phyloP scores from a whole-genome alignment of 1,140 invertebrate species.

The Drosophila lacteicornis region DNA sequence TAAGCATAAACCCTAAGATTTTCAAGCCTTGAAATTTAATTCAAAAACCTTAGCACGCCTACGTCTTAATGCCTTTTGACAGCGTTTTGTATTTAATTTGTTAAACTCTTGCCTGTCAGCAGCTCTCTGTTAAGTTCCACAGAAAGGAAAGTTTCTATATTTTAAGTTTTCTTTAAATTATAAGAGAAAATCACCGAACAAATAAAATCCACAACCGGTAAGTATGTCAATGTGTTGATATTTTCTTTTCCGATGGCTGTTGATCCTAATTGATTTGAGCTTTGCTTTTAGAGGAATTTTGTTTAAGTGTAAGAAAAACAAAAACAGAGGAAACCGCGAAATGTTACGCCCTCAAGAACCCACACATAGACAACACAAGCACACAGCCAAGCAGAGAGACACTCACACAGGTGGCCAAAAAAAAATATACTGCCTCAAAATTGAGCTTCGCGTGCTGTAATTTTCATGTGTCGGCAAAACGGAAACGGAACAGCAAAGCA shows the following conservation, averaged over 20 bases:
- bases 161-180: neutral
- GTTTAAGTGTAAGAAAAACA: conserved; percentile 8
- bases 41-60: too few species aligned
- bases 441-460: conserved; percentile 45
- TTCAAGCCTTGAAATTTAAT: neutral
- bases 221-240: conserved; percentile 1
- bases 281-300: neutral
- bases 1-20: neutral
- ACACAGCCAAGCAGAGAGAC: neutral
- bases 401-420: conserved; percentile 48
- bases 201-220: too few species aligned
- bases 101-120: neutral
- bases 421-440: conserved; percentile 49
- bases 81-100: neutral
- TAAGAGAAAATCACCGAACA: too few species aligned
- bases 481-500: conserved; percentile 48
- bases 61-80: neutral
- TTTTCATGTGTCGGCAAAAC: conserved; percentile 56
- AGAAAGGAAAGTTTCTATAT: neutral
- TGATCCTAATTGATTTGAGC: conserved; percentile 3
- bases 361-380: conserved; percentile 5
- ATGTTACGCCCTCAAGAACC: conserved; percentile 30
- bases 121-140: neutral
- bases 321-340: conserved; percentile 20
- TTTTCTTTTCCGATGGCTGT: neutral